Base-by-base conservation (phyloP, 2,888 invertebrate genomes). In the Megalurothrips usitatus region DNA sequence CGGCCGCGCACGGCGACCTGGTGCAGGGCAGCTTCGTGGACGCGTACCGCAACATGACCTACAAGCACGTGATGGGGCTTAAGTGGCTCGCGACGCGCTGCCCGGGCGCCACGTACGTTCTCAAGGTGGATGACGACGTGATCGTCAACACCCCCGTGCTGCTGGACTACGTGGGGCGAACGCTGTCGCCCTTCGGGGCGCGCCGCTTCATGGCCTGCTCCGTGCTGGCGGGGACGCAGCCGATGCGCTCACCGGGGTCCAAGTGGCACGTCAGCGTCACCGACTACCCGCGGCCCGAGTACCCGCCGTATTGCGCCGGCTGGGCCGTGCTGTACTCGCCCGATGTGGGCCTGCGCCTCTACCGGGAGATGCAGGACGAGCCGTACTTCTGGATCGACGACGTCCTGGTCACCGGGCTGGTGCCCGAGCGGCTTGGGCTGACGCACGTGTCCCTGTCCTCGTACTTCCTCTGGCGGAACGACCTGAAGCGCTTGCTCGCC, bases 321-420 rank as follows among this genome's bases (percentile, higher is more conserved):
- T 92, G 91, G 89, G 91, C 91, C 2, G 90, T 93, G 82, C 87
- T 93, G 14, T 92, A 92, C 85, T 92, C 92, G 0, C 88, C 90
- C 78, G 92, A 93, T 85, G 90, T 91, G 68, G 90, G 90, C 23
- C 88, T 88, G 82, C 87, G 88, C 48, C 87, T 92, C 19, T 90
- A 92, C 80, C 88, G 87, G 81, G 89, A 89, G 79, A 92, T 92
- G 0, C 91, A 92, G 84, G 87, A 86, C 11, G 87, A 89, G 4
- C 90, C 90, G 1, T 94, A 93, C 85, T 94, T 95, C 88, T 95
- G 95, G 95, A 93, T 95, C 80, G 95, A 95, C 85, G 95, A 95
- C 86, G 93, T 94, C 58, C 94, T 93, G 84, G 89, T 95, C 63
- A 94, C 95, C 0, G 95, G 94, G 8, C 28, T 90, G 0, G 85